A percentile compares a stretch with the other conserved stretches of the same genome.
These are phyloP conservation scores for Parthenolecanium corni DNA, from an alignment of 2,888 invertebrate species.

Conservation along the genomic window DNA sequence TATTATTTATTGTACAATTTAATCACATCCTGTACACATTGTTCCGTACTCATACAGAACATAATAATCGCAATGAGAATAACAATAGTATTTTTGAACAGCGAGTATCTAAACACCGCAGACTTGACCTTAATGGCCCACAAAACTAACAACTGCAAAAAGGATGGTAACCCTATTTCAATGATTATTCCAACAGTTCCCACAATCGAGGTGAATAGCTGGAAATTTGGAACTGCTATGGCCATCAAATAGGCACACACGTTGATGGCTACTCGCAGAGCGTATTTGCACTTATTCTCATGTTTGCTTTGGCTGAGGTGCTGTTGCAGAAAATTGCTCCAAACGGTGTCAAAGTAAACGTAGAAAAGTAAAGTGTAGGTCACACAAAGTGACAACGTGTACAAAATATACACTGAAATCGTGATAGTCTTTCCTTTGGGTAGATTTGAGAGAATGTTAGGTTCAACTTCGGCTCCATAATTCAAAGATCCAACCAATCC, in stretches of 20 bases:
- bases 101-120: too few species aligned
- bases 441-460: constrained; percentile 78
- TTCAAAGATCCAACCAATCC: constrained; percentile 84
- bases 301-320: background rate
- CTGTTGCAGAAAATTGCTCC: background rate
- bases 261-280: background rate
- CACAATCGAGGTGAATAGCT: background rate
- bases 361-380: background rate
- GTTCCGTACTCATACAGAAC: background rate
- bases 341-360: constrained; percentile 1
- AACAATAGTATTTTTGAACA: background rate
- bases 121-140: too few species aligned
- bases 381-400: background rate
- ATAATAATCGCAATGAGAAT: background rate
- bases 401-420: background rate
- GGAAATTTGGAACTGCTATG: background rate
- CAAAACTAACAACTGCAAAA: background rate
- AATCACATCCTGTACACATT: background rate
- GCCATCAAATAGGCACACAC: background rate
- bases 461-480: constrained; percentile 58
- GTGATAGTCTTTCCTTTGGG: constrained; percentile 39
- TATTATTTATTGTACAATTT: background rate
- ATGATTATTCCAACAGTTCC: constrained; percentile 7
- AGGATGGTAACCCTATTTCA: constrained; percentile 3
- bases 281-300: background rate